Evolutionary conservation across 2,888 invertebrate species (phyloP).

Genomic region (Zonitis immaculata): DNA sequence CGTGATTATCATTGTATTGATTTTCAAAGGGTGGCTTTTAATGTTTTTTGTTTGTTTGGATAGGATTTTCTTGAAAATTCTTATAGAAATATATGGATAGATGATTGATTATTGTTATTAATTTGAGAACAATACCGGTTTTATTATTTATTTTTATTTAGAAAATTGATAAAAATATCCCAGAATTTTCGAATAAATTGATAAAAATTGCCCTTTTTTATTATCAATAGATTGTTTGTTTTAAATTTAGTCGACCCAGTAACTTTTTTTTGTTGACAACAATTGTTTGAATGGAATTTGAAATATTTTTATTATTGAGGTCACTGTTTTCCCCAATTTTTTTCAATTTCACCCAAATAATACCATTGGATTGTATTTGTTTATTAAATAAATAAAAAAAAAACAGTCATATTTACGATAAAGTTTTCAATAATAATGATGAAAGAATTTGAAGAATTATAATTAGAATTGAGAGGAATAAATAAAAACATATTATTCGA

Average conservation of each 20-base stretch:
- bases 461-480: neutral
- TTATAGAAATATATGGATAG: neutral
- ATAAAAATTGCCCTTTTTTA: conserved; percentile 6
- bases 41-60: conserved; percentile 20
- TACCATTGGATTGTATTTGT: neutral
- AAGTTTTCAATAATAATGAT: neutral
- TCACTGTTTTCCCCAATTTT: conserved; percentile 44
- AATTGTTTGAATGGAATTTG: conserved; percentile 42
- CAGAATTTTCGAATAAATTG: conserved; percentile 1
- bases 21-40: conserved; percentile 37
- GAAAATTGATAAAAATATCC: neutral
- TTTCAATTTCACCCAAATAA: conserved; percentile 21
- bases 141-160: neutral
- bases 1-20: conserved; percentile 42
- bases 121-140: neutral
- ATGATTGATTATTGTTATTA: too few relatives aligned
- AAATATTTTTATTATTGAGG: conserved; percentile 46
- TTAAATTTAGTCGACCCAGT: conserved; percentile 8
- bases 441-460: neutral
- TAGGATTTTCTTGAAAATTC: conserved; percentile 2
- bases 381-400: neutral
- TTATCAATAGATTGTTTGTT: conserved; percentile 16
- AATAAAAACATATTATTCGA: conserved; percentile 8
- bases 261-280: conserved; percentile 30
- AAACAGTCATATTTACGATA: neutral